Evolutionary conservation across 2,888 invertebrate species (phyloP).

Genomic region (Macaria liturata): DNA sequence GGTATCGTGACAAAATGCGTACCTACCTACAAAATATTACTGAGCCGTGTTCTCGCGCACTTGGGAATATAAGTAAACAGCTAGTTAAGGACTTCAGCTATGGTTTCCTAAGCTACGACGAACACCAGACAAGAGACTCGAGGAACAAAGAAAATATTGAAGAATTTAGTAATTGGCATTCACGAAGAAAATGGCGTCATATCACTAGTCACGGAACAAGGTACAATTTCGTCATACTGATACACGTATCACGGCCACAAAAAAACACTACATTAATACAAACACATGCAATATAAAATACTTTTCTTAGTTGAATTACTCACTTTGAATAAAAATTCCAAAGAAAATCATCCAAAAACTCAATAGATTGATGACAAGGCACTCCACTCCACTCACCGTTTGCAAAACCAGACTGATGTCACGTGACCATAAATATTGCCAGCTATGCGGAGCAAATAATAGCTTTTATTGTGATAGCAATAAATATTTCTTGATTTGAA

Average conservation of each 20-base stretch:
- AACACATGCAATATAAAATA: slow-evolving; percentile 58
- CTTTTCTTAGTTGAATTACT: slow-evolving; percentile 68
- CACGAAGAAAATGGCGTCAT: slow-evolving; percentile 84
- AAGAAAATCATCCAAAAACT: slow-evolving; percentile 83
- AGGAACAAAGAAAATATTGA: slow-evolving; percentile 72
- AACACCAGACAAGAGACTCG: slow-evolving; percentile 19
- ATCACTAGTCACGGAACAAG: slow-evolving; percentile 82
- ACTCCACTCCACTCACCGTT: slow-evolving; percentile 84
- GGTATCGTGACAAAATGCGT: slow-evolving; percentile 76
- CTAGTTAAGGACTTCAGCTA: slow-evolving; percentile 4
- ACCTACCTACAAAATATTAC: slow-evolving; percentile 40
- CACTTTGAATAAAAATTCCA: slow-evolving; percentile 82
- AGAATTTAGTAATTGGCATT: slow-evolving; percentile 81
- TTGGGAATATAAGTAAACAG: slow-evolving; percentile 25
- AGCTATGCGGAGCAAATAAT: slow-evolving; percentile 10
- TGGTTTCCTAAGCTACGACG: slow-evolving; percentile 8
- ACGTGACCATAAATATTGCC: slow-evolving; percentile 58
- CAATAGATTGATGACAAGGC: slow-evolving; percentile 82
- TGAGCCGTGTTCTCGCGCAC: slow-evolving; percentile 37
- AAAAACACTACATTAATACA: slow-evolving; percentile 57
- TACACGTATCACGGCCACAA: slow-evolving; percentile 65
- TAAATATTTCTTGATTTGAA: too few relatives aligned
- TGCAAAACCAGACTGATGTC: slow-evolving; percentile 78
- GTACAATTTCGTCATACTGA: slow-evolving; percentile 78
- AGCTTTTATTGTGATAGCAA: background rate